Evolutionary conservation across 2,113 vertebrate species (phyloP), one percentile per base, ranked within the genome.

Genomic region (Megaceryle torquata): DNA sequence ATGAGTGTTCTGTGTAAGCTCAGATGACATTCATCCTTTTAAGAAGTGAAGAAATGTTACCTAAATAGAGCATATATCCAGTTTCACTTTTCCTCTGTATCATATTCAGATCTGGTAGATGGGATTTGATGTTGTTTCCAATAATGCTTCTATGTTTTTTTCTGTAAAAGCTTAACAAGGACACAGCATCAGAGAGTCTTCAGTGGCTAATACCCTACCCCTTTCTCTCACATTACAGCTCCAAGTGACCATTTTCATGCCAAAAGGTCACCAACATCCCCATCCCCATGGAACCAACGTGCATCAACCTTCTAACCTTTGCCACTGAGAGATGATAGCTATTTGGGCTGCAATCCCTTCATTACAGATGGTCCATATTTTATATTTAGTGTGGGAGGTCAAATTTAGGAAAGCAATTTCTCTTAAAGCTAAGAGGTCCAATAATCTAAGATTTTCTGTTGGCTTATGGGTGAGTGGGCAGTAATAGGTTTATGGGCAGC

Each of bases 301-400:
- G 91, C 96, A 97, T 97, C 97, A 97, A 97, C 97, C 97, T 97
- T 94, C 95, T 98, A 98, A 98, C 97, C 98, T 97, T 97, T 97
- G 97, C 92, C 94, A 97, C 95, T 2, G 88, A 95, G 97, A 98
- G 96, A 97, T 97, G 96, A 97, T 97, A 95, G 97, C 97, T 98
- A 96, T 98, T 98, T 98, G 98, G 98, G 97, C 98, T 98, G 97
- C 98, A 98, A 98, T 98, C 97, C 98, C 97, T 97, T 97, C 97
- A 96, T 98, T 98, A 98, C 98, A 98, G 98, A 98, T 98, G 98
- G 98, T 98, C 98, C 98, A 98, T 98, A 98, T 99, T 98, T 98
- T 98, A 99, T 98, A 98, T 99, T 99, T 99, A 99, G 98, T 98
- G 98, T 97, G 96, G 97, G 98, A 98, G 97, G 98, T 98, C 97